Base-by-base conservation (phyloP, 2,113 vertebrate species). In the Campylomormyrus numenius region DNA sequence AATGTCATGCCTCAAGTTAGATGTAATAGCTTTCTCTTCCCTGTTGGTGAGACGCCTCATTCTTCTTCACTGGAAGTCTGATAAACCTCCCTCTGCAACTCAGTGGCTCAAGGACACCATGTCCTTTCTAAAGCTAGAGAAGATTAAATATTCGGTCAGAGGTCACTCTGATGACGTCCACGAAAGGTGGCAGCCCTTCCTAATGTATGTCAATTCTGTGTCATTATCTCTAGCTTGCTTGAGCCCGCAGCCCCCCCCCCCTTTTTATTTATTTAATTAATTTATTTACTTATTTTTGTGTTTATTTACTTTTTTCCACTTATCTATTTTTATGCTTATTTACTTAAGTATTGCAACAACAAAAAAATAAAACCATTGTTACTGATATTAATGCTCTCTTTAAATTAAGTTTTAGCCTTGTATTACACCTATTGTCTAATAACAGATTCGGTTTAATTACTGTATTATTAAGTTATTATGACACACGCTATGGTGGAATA, bases 21-120 rank as follows among this genome's bases (percentile, higher is more conserved):
- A 88, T n/a, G 56, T 88, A 49, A 42, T 90, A 21, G 27, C 24
- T 56, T 88, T 90, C 39, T 80, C 86, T 53, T 88, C 50, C 31
- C 31, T 83, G 35, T 8, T 90, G n/a, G 49, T 53, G 11, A 74
- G 49, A 46, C 11, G 8, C 49, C 10, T 15, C 6, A 21, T 87
- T 21, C 17, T 90, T 35, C 19, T 88, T 31, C 46, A 50, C 1
- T 90, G 89, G 85, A 90, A 88, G 31, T 88, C 49, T 45, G 8
- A 9, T 77, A 11, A 66, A 19, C 5, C 2, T 13, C 56, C 56
- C 7, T 50, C 89, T 50, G 13, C n/a, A 19, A 50, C 84, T 42
- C 84, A 86, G 39, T 27, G 17, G 42, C 84, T 86, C 2, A 74
- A 74, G 3, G 89, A 49, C 45, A 80, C 85, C 1, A 49, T 89